These are phyloP conservation scores for Harpagifer antarcticus DNA, from an alignment of 2,797 vertebrate genomes.

Conservation along the genomic window DNA sequence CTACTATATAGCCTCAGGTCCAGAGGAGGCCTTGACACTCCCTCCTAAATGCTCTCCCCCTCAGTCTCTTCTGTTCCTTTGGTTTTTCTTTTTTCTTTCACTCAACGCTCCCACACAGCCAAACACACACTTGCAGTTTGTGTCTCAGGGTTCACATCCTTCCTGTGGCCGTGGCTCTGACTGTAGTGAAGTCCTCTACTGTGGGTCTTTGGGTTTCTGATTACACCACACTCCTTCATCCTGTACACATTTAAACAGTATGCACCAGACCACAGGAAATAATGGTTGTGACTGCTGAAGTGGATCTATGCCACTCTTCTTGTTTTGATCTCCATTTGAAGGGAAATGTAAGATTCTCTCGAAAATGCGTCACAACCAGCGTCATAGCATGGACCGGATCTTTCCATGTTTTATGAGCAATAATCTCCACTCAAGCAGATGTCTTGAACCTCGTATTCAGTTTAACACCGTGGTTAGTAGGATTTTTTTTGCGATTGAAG, in stretches of 20 bases:
- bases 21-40: slow-evolving; percentile 58
- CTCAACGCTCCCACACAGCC: slow-evolving; percentile 8
- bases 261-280: slow-evolving; percentile 47
- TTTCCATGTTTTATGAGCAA: neutral
- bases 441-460: neutral
- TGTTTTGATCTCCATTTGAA: slow-evolving; percentile 18
- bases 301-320: slow-evolving; percentile 18
- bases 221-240: slow-evolving; percentile 37
- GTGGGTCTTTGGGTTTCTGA: slow-evolving; percentile 44
- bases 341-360: slow-evolving; percentile 16
- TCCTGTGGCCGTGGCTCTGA: slow-evolving; percentile 44
- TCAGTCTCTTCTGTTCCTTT: slow-evolving; percentile 21
- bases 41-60: slow-evolving; percentile 38
- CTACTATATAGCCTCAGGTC: slow-evolving; percentile 56
- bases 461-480: neutral
- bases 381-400: neutral
- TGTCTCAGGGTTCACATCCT: slow-evolving; percentile 38
- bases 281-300: slow-evolving; percentile 33
- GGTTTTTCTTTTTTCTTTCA: slow-evolving; percentile 4
- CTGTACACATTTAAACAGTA: slow-evolving; percentile 42
- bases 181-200: slow-evolving; percentile 38
- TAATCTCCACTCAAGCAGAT: neutral
- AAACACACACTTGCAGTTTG: slow-evolving; percentile 28
- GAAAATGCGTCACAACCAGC: neutral
- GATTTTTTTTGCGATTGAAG: no score